Base-by-base conservation (phyloP, 2,797 vertebrate species). In the Acropternis orthonyx region DNA sequence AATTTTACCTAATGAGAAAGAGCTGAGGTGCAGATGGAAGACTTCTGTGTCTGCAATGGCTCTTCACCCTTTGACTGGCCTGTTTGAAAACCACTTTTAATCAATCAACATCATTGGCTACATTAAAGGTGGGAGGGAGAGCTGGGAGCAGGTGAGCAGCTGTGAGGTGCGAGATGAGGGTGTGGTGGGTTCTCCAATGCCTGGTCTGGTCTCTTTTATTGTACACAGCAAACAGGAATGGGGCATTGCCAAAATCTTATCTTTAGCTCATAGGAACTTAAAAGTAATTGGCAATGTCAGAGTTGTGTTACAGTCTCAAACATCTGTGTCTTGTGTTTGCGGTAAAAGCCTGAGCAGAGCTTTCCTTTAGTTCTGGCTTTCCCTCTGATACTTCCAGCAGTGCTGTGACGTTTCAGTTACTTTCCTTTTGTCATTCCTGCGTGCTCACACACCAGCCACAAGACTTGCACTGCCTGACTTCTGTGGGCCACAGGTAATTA, bases 121-220 rank as follows among this genome's bases (percentile, higher is more conserved):
- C 23, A n/a, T 80, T 80, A 62, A 72, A n/a, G 27, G 8, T 8
- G 12, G 7, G 36, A 54, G n/a, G 9, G 12, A 27, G 26, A 59
- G 4, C 1, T 17, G 2, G 6, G 10, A 54, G 19, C 2, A 26
- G 12, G 0, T 27, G 3, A 13, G 12, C 0, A 32, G 26, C 1
- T 11, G 4, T 36, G 27, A 5, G 67, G 16, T 12, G 3, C 9
- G 19, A 22, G 1, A 1, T 59, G 48, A 17, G 32, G 9, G 0
- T 51, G 1, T 23, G 12, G 8, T 21, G 26, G 6, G 5, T 4
- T 74, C 4, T 44, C 2, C 0, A 2, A 28, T 22, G 12, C 2
- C 15, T 84, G 10, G 2, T 63, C 32, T 26, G 10, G 24, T 28
- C 4, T 65, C 2, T 61, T 68, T 75, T 4, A 10, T n/a, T 43